Conservation (phyloP, 2,797 vertebrate genomes). For the Myotis myotis region DNA sequence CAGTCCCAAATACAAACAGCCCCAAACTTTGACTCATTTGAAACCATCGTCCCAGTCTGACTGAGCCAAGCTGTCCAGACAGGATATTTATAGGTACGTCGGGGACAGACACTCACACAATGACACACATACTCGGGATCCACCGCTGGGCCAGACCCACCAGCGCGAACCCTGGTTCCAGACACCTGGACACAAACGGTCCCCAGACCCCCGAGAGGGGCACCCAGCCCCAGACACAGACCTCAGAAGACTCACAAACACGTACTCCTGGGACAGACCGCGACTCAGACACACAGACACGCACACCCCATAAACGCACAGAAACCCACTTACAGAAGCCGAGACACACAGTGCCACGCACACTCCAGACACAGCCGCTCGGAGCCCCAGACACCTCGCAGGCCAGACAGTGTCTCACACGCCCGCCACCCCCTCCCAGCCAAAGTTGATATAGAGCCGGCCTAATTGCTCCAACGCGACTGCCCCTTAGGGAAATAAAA, state of each 20-base stretch:
- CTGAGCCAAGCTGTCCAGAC: constrained; percentile 80
- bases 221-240: neutral
- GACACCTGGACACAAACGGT: constrained; percentile 20
- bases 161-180: neutral
- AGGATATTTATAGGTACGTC: constrained; percentile 80
- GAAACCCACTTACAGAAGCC: neutral
- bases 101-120: constrained; percentile 65
- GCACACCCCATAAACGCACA: neutral
- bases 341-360: constrained; percentile 1
- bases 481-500: constrained; percentile 66
- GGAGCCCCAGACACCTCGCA: constrained; percentile 54
- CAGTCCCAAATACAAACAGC: constrained; percentile 36
- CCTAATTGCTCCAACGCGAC: constrained; percentile 59
- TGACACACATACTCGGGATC: constrained; percentile 45
- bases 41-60: constrained; percentile 71
- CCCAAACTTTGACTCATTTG: constrained; percentile 77
- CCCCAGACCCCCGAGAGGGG: neutral
- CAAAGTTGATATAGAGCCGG: constrained; percentile 72
- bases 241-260: neutral
- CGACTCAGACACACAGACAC: neutral
- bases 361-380: constrained; percentile 50
- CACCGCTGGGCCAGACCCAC: constrained; percentile 25
- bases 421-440: constrained; percentile 15
- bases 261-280: neutral
- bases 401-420: constrained; percentile 62